Evolutionary conservation across 2,113 vertebrate genomes (phyloP).

Genomic region (Marmota monax): DNA sequence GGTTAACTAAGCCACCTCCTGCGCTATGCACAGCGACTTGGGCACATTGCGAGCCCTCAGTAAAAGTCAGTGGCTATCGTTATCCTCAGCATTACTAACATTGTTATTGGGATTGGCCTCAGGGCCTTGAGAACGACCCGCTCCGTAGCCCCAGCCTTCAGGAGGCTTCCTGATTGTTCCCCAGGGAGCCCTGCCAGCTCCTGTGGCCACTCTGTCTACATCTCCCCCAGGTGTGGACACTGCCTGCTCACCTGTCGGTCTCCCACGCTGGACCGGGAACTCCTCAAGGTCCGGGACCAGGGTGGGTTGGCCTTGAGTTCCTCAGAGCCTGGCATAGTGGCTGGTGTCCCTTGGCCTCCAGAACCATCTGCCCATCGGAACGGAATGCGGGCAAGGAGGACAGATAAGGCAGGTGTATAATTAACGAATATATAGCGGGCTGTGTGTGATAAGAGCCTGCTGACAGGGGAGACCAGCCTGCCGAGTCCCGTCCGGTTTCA

Average conservation of each 20-base stretch:
- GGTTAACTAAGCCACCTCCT: background rate
- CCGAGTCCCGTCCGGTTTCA: background rate
- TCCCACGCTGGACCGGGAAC: background rate
- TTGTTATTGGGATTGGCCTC: background rate
- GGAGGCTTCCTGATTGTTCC: background rate
- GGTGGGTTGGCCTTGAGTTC: background rate
- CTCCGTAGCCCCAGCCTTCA: background rate
- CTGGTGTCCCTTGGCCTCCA: background rate
- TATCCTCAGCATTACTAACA: background rate
- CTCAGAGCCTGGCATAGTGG: background rate
- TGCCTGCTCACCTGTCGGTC: slow-evolving; percentile 8
- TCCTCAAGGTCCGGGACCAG: background rate
- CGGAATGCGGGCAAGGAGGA: background rate
- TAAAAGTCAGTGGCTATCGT: background rate
- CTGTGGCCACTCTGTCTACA: background rate
- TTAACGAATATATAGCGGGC: slow-evolving; percentile 64
- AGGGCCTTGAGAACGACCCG: background rate
- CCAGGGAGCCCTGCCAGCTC: accelerated
- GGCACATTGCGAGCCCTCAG: no score
- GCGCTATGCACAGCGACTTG: background rate
- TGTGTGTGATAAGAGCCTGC: background rate
- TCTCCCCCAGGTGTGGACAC: background rate
- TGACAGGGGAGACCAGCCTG: accelerated
- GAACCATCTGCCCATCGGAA: background rate
- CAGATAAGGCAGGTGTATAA: slow-evolving; percentile 65